phyloP scores from a whole-genome alignment of 1,140 invertebrate genomes.

The Vanessa atalanta region DNA sequence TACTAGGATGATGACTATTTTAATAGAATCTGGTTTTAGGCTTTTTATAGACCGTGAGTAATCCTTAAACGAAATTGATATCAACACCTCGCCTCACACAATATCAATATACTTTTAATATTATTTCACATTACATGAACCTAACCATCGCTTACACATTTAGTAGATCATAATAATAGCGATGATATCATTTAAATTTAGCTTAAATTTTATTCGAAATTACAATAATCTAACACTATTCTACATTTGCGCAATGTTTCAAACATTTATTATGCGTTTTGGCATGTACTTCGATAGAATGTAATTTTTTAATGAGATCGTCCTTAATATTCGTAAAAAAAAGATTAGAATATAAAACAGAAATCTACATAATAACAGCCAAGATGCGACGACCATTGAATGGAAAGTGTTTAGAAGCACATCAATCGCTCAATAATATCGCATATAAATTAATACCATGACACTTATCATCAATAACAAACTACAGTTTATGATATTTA shows the following conservation, averaged over 20 bases:
- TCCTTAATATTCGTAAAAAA: neutral
- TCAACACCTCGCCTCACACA: too few species aligned
- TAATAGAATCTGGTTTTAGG: too few species aligned
- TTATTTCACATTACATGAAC: neutral
- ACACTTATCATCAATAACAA: neutral
- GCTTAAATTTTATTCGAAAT: constrained; percentile 2
- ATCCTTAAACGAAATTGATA: too few species aligned
- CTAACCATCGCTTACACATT: neutral
- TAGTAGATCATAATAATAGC: neutral
- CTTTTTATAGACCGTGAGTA: too few species aligned
- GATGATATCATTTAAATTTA: neutral
- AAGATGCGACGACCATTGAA: neutral
- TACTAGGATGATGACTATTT: too few species aligned
- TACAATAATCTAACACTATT: neutral
- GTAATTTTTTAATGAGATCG: constrained; percentile 4
- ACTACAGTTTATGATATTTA: constrained; percentile 3
- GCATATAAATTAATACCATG: too few species aligned
- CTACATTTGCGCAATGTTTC: constrained; percentile 11
- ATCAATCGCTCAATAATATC: neutral
- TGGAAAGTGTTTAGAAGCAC: neutral
- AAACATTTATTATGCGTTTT: constrained; percentile 12
- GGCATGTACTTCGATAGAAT: constrained; percentile 2
- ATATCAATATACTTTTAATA: too few species aligned
- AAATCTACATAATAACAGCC: constrained; percentile 4
- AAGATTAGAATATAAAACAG: neutral